Conservation (phyloP, 2,888 invertebrate genomes). For the Sarcophaga carnaria region DNA sequence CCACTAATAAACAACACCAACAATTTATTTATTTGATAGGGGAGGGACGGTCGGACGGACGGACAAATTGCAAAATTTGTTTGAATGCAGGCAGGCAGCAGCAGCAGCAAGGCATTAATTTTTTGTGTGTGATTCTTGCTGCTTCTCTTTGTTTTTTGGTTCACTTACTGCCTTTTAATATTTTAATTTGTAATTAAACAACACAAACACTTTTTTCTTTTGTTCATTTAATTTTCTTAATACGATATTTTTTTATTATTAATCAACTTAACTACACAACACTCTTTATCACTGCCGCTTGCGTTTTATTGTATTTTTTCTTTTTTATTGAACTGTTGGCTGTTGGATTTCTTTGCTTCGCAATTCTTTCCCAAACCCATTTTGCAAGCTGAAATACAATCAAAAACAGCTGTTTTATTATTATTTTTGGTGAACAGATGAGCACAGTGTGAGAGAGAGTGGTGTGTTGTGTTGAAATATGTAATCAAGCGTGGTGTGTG, state of each 20-base stretch:
- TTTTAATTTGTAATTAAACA: no score
- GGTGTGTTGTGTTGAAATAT: background rate
- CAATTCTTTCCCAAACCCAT: background rate
- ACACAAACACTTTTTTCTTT: background rate
- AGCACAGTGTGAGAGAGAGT: background rate
- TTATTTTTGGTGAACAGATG: background rate
- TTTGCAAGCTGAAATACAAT: background rate
- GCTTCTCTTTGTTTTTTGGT: background rate
- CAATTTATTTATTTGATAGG: no score
- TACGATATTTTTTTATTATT: background rate
- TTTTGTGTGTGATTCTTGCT: no score
- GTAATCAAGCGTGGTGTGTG: background rate
- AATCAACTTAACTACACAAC: background rate
- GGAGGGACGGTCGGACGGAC: no score
- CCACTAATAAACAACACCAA: no score
- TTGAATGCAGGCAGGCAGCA: no score
- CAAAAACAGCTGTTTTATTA: constrained; percentile 30
- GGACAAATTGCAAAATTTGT: no score
- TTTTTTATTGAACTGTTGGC: constrained; percentile 36
- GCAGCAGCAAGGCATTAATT: no score
- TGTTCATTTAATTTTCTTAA: background rate
- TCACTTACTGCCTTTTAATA: constrained; percentile 6
- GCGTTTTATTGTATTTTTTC: background rate
- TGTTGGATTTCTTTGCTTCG: constrained; percentile 1
- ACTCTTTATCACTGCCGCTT: background rate